Evolutionary conservation across 1,140 invertebrate species (phyloP).

Genomic region (Penaeus vannamei): DNA sequence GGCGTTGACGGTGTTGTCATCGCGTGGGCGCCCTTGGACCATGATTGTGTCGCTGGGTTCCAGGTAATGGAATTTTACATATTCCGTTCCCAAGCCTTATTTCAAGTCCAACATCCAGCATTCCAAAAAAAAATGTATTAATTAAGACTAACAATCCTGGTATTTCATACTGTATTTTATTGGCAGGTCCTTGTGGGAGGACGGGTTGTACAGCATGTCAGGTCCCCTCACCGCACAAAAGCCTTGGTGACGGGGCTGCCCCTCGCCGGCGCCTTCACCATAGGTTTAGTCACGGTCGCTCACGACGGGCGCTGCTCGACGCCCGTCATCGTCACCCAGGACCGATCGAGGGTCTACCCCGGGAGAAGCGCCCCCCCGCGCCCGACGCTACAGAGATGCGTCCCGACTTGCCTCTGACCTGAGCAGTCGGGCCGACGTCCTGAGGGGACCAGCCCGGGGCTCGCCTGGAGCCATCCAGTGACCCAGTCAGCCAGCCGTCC

Average conservation of each 20-base stretch:
- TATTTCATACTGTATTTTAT: neutral
- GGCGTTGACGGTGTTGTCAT: constrained; percentile 66
- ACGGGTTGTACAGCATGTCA: constrained; percentile 64
- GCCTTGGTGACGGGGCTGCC: constrained; percentile 64
- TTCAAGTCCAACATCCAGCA: too few species aligned
- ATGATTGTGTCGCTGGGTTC: constrained; percentile 65
- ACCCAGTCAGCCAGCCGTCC: neutral
- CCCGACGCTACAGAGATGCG: constrained; percentile 12
- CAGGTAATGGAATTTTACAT: constrained; percentile 39
- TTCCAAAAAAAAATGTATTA: too few species aligned
- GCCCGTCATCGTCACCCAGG: constrained; percentile 60
- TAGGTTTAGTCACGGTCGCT: constrained; percentile 62
- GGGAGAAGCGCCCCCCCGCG: constrained; percentile 28
- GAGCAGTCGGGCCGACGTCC: neutral
- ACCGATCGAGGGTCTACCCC: constrained; percentile 47
- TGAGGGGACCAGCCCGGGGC: too few species aligned
- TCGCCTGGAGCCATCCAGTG: too few species aligned
- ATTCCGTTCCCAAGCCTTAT: too few species aligned
- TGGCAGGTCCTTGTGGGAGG: constrained; percentile 59
- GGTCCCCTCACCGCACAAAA: constrained; percentile 64
- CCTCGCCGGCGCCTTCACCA: constrained; percentile 54
- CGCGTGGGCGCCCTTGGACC: constrained; percentile 63
- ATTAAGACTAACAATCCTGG: too few species aligned
- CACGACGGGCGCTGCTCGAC: constrained; percentile 64
- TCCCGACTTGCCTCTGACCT: constrained; percentile 23